Percentiles rank a stretch among this genome's conserved stretches.
Evolutionary conservation across 1,140 invertebrate genomes (phyloP).

Genomic region (Dufourea novaeangliae): DNA sequence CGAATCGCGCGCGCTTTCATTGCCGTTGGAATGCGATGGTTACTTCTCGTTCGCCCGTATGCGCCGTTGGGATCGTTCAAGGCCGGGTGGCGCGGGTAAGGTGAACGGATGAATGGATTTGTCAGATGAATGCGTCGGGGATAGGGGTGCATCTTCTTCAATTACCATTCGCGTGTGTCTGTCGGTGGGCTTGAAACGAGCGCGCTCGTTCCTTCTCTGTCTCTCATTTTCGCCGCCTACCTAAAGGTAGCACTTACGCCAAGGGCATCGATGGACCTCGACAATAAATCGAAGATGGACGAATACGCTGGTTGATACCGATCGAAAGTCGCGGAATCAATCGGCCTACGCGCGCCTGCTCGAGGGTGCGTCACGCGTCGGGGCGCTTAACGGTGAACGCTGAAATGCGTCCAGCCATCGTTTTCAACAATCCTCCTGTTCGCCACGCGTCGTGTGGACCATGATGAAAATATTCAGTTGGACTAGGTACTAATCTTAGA

Average conservation of each 20-base stretch:
- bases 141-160: conserved; percentile 43
- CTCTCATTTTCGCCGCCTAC: conserved; percentile 5
- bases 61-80: conserved; percentile 43
- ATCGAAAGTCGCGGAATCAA: conserved; percentile 26
- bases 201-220: too few relatives aligned
- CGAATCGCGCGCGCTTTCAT: conserved; percentile 29
- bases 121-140: conserved; percentile 38
- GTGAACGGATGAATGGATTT: conserved; percentile 57
- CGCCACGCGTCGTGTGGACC: background rate
- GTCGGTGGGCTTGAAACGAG: background rate
- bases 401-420: conserved; percentile 39
- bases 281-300: conserved; percentile 9
- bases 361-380: background rate
- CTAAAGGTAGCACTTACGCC: conserved; percentile 1
- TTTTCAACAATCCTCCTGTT: conserved; percentile 24
- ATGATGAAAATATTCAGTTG: too few relatives aligned
- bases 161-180: conserved; percentile 42
- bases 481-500: too few relatives aligned
- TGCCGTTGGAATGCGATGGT: conserved; percentile 51
- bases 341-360: background rate
- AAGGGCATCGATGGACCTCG: background rate
- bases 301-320: background rate
- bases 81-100: conserved; percentile 37
- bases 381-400: conserved; percentile 42
- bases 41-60: conserved; percentile 49